Percentiles rank a stretch among this genome's conserved stretches.
Conservation (phyloP, 92 coral and sea anemone species). For the Porites evermanni region DNA sequence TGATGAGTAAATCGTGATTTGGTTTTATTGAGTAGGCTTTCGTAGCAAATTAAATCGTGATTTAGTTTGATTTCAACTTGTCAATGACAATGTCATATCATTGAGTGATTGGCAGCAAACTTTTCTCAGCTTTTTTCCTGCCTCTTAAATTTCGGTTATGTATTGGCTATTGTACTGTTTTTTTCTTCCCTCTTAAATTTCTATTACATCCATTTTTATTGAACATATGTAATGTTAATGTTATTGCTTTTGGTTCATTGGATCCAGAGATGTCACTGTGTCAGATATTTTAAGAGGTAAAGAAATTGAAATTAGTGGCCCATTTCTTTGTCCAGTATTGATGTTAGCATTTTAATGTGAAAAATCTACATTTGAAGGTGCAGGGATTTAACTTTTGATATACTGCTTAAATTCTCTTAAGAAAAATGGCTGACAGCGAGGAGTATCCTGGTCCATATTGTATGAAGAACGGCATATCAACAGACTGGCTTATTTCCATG, state of each 20-base stretch:
- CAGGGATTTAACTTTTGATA: background rate
- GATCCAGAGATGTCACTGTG: background rate
- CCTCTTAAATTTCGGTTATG: too few species aligned
- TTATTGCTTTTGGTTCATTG: slow-evolving; percentile 20
- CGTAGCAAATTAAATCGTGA: background rate
- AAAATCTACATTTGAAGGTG: background rate
- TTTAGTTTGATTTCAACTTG: too few species aligned
- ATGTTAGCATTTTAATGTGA: background rate
- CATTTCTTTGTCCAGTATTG: slow-evolving; percentile 24
- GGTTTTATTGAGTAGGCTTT: background rate
- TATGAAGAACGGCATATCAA: slow-evolving; percentile 35
- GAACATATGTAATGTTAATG: background rate
- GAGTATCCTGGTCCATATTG: slow-evolving; percentile 37
- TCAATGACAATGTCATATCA: too few species aligned
- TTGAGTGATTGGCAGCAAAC: background rate
- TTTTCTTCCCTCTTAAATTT: background rate
- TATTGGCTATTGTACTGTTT: background rate
- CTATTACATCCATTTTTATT: background rate
- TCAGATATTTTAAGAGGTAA: slow-evolving; percentile 24
- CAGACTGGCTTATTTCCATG: slow-evolving; percentile 33
- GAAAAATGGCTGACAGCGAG: slow-evolving; percentile 32
- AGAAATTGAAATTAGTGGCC: slow-evolving; percentile 32
- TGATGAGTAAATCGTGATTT: background rate
- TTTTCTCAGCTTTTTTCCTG: background rate
- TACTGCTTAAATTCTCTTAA: slow-evolving; percentile 6